Conservation (phyloP, 2,113 vertebrate species). For the Myiozetetes cayanensis region DNA sequence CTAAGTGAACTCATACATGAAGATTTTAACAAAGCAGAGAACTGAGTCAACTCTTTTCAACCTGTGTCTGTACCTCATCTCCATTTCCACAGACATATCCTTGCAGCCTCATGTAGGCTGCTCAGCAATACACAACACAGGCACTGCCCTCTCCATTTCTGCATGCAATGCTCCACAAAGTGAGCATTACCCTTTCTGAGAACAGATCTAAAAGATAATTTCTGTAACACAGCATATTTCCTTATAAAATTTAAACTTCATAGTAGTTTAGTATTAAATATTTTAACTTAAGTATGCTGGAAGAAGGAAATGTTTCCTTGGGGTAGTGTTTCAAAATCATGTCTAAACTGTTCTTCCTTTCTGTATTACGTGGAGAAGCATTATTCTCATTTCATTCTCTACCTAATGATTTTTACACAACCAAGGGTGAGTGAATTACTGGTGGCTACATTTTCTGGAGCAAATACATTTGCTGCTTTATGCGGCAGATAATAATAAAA, state of each 20-base stretch:
- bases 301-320: not conserved
- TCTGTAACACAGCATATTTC: not conserved
- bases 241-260: not conserved
- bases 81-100: not conserved
- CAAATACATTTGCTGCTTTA: slow-evolving; percentile 13
- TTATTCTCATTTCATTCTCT: not conserved
- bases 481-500: slow-evolving; percentile 17
- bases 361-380: not conserved
- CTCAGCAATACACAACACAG: rapidly evolving
- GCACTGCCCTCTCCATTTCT: not conserved
- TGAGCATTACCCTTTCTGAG: not conserved
- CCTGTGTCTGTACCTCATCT: not conserved
- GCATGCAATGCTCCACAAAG: not conserved
- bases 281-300: not conserved
- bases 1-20: not conserved
- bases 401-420: not conserved
- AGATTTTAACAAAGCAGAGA: not conserved
- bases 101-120: not conserved
- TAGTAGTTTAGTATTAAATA: not conserved
- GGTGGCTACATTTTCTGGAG: not conserved
- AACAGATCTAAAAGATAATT: not conserved
- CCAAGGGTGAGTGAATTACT: not conserved
- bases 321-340: not conserved
- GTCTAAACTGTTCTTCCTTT: not conserved
- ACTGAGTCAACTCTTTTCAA: not conserved